Evolutionary conservation across 2,797 vertebrate genomes (phyloP), one percentile per base, ranked within the genome.

Genomic region (Microchirus variegatus): DNA sequence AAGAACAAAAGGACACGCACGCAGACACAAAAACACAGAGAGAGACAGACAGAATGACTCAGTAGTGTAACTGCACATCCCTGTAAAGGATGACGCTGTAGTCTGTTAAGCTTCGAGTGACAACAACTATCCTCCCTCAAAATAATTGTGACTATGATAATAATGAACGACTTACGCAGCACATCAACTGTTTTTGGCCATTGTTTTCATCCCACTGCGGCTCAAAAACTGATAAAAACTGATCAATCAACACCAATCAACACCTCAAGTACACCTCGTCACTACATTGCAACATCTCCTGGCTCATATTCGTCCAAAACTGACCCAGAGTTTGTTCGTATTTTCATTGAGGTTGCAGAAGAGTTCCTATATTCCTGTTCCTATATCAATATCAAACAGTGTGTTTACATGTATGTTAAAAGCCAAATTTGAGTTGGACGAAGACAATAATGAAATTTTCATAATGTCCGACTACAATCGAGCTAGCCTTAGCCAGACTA

Each of bases 121-220:
- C 56, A 71, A 78, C 38, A n/a, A n/a, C n/a, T 54, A 60, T 46
- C 44, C 41, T 62, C 35, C n/a, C 31, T 38, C 22, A 10, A 36
- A 65, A 77, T 17, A 17, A 52, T 22, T 0, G 26, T 60, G 19
- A 22, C 52, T 44, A 9, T 26, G 14, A 59, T 31, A 49, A 73
- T 58, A 58, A 45, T 31, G 3, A 53, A 42, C 51, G 41, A 55
- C 53, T 59, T 38, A 44, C 43, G 44, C 6, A 40, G 18, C 18
- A 43, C 0, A 10, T 61, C 41, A n/a, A n/a, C n/a, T n/a, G n/a
- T 48, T 8, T 9, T 7, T 26, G 36, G 45, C 67, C 65, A 51
- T 64, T 78, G 59, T 59, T 53, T 50, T 53, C 45, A 57, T 68
- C 60, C 47, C 63, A 58, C 62, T 58, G 10, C 41, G 44, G 53